A percentile compares a stretch with the other conserved stretches of the same genome.
Conservation (phyloP, 2,888 invertebrate genomes). For the Glyphotaelius pellucidus region DNA sequence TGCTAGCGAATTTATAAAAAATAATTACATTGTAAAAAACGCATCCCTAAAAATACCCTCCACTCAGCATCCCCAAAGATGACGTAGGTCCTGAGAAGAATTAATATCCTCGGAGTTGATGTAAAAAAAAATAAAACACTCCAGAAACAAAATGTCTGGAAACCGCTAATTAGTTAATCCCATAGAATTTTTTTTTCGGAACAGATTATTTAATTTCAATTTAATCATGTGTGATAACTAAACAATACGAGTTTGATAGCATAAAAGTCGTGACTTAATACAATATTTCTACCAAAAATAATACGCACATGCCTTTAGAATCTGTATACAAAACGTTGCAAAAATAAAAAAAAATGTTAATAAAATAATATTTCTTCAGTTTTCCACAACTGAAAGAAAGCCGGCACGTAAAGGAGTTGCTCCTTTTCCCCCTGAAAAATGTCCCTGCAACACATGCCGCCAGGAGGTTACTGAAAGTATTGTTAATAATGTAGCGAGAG, state of each 20-base stretch:
- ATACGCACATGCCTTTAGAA: no score
- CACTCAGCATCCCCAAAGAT: no score
- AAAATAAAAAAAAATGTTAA: neutral
- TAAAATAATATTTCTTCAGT: neutral
- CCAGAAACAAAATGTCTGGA: no score
- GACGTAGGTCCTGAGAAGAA: no score
- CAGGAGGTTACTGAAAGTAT: neutral
- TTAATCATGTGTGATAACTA: no score
- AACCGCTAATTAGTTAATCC: no score
- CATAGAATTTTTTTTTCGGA: neutral
- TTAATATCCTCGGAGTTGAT: no score
- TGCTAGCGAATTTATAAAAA: no score
- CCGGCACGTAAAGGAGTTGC: constrained; percentile 8
- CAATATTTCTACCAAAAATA: neutral
- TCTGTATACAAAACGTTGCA: neutral
- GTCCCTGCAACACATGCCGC: constrained; percentile 8
- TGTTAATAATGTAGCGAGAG: constrained; percentile 19
- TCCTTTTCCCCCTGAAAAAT: constrained; percentile 24
- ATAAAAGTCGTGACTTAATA: neutral
- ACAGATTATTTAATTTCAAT: neutral
- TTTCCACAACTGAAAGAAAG: neutral
- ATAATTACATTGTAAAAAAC: no score
- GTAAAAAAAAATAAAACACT: no score
- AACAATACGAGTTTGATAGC: neutral
- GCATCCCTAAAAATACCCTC: no score